Percentiles rank a stretch among this genome's conserved stretches.
These are phyloP conservation scores for Paramuricea clavata DNA, from an alignment of 92 coral and sea anemone species.

Conservation along the genomic window DNA sequence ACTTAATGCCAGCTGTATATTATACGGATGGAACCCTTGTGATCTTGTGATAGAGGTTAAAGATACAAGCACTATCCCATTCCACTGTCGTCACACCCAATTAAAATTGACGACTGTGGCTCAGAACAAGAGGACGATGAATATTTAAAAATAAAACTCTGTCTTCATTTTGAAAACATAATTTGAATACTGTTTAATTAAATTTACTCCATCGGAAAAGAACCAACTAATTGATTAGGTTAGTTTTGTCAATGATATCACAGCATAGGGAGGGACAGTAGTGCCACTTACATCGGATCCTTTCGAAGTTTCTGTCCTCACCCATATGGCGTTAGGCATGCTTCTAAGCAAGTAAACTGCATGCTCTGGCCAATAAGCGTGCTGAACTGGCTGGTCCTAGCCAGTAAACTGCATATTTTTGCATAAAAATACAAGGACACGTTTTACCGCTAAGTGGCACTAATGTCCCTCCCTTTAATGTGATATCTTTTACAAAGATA, in stretches of 20 bases:
- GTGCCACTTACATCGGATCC: background rate
- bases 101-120: background rate
- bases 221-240: background rate
- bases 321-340: background rate
- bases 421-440: background rate
- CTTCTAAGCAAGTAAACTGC: background rate
- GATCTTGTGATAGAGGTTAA: too few relatives aligned
- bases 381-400: background rate
- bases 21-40: too few relatives aligned
- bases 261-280: background rate
- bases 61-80: too few relatives aligned
- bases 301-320: background rate
- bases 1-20: too few relatives aligned
- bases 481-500: background rate
- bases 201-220: background rate
- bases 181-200: too few relatives aligned
- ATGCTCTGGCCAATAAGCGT: background rate
- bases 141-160: background rate
- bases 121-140: constrained; percentile 14
- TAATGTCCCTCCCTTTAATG: background rate
- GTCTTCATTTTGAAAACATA: background rate
- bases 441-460: background rate
- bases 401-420: constrained; percentile 4
- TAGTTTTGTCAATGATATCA: background rate
- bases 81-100: too few relatives aligned